Base-by-base conservation (phyloP, 2,797 vertebrate genomes). In the Anas capensis region DNA sequence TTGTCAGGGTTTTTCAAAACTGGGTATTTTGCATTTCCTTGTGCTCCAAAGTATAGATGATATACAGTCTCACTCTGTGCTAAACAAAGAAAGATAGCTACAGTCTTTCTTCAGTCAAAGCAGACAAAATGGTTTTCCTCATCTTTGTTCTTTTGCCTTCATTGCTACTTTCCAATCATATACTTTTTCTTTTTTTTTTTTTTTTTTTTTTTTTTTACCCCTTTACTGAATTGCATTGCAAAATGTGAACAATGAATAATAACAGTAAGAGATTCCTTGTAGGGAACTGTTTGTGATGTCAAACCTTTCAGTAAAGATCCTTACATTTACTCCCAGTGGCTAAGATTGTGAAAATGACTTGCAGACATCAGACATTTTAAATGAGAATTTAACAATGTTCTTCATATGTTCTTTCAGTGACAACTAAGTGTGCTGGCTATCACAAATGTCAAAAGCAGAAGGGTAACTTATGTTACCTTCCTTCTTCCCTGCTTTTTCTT, bases 301-400 rank as follows among this genome's bases (percentile, higher is more conserved):
- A 92, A 89, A 76, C 70, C 29, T 69, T 82, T 65, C 84, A 36
- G 51, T 53, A 79, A 88, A 84, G 38, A 91, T 78, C 71, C 86
- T 40, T 92, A 62, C 83, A 61, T 60, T 90, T 66, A 83, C 26
- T 91, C 68, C 49, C 71, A 44, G 77, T 24, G 53, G 72, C 68
- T 69, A 89, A 96, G 88, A 79, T 84, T 69, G 58, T 71, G 62
- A 58, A 92, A 94, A 94, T 93, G 76, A 90, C 66, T 95, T 95
- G 44, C 29, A 91, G 42, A 92, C 40, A 94, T 76, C 51, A 95
- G 65, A 86, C 44, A n/a, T 91, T 95, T 95, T 86, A 66, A 92
- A 96, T 92, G 89, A 96, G 85, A 93, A 92, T 87, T 75, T 92
- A 96, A 84, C 61, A 81, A 31, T 57, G 36, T 4, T 27, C 76